Conservation (phyloP, 2,888 invertebrate genomes). For the Leuctra nigra region DNA sequence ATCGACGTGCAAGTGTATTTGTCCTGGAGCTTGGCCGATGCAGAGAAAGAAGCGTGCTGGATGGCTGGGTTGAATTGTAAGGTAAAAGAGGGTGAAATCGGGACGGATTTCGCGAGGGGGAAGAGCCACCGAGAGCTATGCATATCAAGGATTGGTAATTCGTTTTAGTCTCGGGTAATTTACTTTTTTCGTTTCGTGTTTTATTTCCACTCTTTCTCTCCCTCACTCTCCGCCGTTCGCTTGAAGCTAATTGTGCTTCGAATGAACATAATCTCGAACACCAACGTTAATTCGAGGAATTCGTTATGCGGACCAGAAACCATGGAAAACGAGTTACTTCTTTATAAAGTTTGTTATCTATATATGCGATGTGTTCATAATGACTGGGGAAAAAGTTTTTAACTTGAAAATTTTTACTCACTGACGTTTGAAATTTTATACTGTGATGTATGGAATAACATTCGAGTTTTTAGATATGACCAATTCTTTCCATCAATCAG, state of each 20-base stretch:
- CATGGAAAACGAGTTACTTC: too few relatives aligned
- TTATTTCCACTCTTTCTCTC: conserved; percentile 4
- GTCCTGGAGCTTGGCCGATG: too few relatives aligned
- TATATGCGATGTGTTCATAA: background rate
- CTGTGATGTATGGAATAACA: too few relatives aligned
- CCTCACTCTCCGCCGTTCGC: too few relatives aligned
- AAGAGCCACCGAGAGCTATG: too few relatives aligned
- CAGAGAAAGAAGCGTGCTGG: background rate
- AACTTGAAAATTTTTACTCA: too few relatives aligned
- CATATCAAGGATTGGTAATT: conserved; percentile 30
- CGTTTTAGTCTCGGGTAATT: conserved; percentile 30
- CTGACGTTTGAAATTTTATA: too few relatives aligned
- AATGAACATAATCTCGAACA: conserved; percentile 2
- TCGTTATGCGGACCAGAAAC: background rate
- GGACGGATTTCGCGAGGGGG: too few relatives aligned
- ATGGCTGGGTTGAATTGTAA: background rate
- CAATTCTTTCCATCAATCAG: too few relatives aligned
- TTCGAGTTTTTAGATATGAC: too few relatives aligned
- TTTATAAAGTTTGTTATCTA: background rate
- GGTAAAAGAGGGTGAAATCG: background rate
- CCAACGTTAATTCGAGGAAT: too few relatives aligned
- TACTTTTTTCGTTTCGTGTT: conserved; percentile 22
- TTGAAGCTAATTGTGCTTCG: background rate
- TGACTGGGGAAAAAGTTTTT: background rate
- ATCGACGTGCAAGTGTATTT: too few relatives aligned